These are phyloP conservation scores for Calycopis cecrops DNA, from an alignment of 1,140 invertebrate genomes.

Conservation along the genomic window DNA sequence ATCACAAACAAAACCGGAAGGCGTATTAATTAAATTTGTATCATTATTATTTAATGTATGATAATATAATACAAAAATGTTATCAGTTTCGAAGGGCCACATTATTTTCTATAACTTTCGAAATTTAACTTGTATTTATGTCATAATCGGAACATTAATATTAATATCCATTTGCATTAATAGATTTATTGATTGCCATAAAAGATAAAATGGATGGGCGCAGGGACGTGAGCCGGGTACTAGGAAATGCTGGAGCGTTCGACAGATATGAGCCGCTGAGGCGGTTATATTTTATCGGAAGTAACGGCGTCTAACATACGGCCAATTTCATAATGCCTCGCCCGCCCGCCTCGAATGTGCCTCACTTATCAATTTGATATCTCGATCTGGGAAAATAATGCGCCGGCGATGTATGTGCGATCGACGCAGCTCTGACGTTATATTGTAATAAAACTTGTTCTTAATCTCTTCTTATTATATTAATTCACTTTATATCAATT, in stretches of 20 bases:
- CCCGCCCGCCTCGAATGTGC: slow-evolving; percentile 60
- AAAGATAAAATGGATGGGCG: slow-evolving; percentile 49
- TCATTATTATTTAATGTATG: too few relatives aligned
- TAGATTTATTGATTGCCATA: slow-evolving; percentile 44
- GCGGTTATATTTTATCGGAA: slow-evolving; percentile 71
- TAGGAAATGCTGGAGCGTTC: slow-evolving; percentile 36
- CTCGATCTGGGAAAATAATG: slow-evolving; percentile 67
- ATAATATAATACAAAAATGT: not conserved
- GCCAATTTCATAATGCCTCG: slow-evolving; percentile 74
- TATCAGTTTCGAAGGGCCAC: not conserved
- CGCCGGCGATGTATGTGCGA: slow-evolving; percentile 44
- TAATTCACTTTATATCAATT: slow-evolving; percentile 10
- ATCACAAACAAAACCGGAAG: too few relatives aligned
- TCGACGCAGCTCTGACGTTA: slow-evolving; percentile 28
- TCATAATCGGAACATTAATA: slow-evolving; percentile 18
- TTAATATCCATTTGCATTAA: slow-evolving; percentile 24
- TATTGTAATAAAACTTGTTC: slow-evolving; percentile 12
- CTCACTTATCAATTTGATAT: slow-evolving; percentile 74
- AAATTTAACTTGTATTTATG: slow-evolving; percentile 5
- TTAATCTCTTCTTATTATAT: slow-evolving; percentile 3
- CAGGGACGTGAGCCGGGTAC: slow-evolving; percentile 45
- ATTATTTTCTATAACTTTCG: slow-evolving; percentile 13
- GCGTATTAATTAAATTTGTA: too few relatives aligned
- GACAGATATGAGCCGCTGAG: slow-evolving; percentile 65
- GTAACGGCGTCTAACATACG: slow-evolving; percentile 72